Base-by-base conservation (phyloP, 2,888 invertebrate genomes). In the Hartigia nigra region DNA sequence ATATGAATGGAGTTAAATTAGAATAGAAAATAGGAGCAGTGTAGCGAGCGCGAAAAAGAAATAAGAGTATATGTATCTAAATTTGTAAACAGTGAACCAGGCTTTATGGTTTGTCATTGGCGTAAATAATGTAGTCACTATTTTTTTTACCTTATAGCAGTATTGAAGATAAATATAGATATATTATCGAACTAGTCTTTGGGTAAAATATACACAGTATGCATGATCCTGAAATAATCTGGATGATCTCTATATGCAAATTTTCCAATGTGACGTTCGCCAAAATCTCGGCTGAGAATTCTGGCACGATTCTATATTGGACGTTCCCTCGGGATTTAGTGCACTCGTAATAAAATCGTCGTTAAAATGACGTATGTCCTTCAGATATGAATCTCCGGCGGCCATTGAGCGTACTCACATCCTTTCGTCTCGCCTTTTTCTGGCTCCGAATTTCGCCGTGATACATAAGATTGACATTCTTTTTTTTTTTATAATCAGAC, bases 301-400 rank as follows among this genome's bases (percentile, higher is more conserved):
- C 55, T 55, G 55, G 55, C 55, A 55, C 55, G 55, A 55, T 55
- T 55, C 55, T 55, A 55, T 55, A 55, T 55, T 55, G 55, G 55
- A 55, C 55, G 55, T 55, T 55, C 2, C 39, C 55, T 55, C 55
- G 23, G 75, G 80, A 82, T 78, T 81, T 82, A 81, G 76, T 77
- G 74, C 32, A 72, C 74, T 76, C 35, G 81, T 78, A 82, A 82
- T 82, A 82, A 82, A 82, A 82, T 80, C 55, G 55, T 55, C 55
- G 82, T 82, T 82, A 82, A 82, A 79, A 81, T 82, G 81, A 82
- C 79, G 72, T 77, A 82, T 79, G 75, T 55, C 55, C 55, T 55
- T 55, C 55, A 55, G 55, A 55, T 55, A 55, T 55, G 55, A 55
- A 55, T 55, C 55, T 55, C 55, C 55, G 55, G 23, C 55, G 23